Base-by-base conservation (phyloP, 2,888 invertebrate species). In the Teleogryllus oceanicus region DNA sequence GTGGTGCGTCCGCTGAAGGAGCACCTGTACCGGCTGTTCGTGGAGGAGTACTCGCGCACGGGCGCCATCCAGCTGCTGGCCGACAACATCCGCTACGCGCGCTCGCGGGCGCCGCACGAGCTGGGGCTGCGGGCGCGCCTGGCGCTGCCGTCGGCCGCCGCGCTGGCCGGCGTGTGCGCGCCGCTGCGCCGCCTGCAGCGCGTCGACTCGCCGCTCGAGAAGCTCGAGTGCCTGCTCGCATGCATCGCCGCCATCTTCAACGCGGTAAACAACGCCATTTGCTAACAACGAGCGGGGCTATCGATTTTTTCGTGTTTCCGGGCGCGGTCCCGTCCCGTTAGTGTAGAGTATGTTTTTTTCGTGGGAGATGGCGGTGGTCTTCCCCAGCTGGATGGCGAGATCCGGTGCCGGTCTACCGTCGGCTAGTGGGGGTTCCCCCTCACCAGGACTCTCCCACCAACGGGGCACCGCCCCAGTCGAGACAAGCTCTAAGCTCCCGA, bases 181-280 rank as follows among this genome's bases (percentile, higher is more conserved):
- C 91, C 92, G 86, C 91, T 98, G 85, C 90, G 92, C 82, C 92
- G 93, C 84, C 92, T 98, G 88, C 97, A 97, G 89, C 93, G 93
- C 85, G 95, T 96, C 49, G 97, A 97, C 87, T 94, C 97, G 50
- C 98, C 98, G 0, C 87, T 97, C 84, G 96, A 97, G 85, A 98
- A 98, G 87, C 89, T 98, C 82, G 97, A 98, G 87, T 92, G 95
- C 85, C 91, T 98, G 80, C 89, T 97, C n/a, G 93, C 94, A 78
- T 94, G 95, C 83, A 95, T 96, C 84, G 94, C 96, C 76, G 92
- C 94, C 81, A 96, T 97, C 87, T 96, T 94, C 86, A 94, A 94
- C 88, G 92, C 92, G 81, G 82, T 82, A 79, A 51, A 74, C 24
- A 13, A 18, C 24, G 21, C 21, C 21, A 21, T 21, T 21, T 21